Evolutionary conservation across 1,140 invertebrate species (phyloP).

Genomic region (Neodiprion lecontei): DNA sequence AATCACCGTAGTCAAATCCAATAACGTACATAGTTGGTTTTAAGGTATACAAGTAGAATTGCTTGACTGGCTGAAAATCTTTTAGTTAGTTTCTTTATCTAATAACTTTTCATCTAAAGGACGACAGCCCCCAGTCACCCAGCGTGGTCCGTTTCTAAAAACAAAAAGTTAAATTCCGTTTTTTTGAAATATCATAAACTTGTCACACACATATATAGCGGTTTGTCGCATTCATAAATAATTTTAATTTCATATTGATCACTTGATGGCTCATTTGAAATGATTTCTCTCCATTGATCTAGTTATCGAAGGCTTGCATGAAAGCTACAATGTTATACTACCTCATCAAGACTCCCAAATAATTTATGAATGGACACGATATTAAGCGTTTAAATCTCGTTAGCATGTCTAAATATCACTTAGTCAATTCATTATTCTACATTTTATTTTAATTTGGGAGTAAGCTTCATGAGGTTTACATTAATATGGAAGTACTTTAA

Average conservation of each 20-base stretch:
- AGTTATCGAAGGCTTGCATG: conserved; percentile 5
- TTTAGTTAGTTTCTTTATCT: conserved; percentile 24
- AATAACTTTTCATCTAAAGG: neutral
- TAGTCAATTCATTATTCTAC: conserved; percentile 11
- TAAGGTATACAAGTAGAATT: conserved; percentile 33
- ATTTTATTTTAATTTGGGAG: conserved; percentile 55
- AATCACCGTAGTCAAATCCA: conserved; percentile 31
- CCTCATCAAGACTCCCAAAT: conserved; percentile 64
- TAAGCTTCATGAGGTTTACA: conserved; percentile 59
- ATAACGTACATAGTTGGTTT: conserved; percentile 36
- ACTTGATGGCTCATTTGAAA: neutral
- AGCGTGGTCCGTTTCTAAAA: conserved; percentile 55
- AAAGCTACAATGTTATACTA: conserved; percentile 29
- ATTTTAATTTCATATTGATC: conserved; percentile 22
- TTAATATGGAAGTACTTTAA: conserved; percentile 24
- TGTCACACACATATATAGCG: conserved; percentile 18
- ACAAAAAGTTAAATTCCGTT: conserved; percentile 48
- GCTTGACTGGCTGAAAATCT: conserved; percentile 43
- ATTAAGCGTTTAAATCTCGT: conserved; percentile 61
- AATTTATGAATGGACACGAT: conserved; percentile 54
- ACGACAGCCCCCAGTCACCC: conserved; percentile 37
- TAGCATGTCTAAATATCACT: conserved; percentile 38
- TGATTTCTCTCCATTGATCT: conserved; percentile 13
- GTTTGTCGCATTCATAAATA: conserved; percentile 46
- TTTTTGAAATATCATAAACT: conserved; percentile 33